Base-by-base conservation (phyloP, 2,797 vertebrate genomes). In the Eptatretus atami region DNA sequence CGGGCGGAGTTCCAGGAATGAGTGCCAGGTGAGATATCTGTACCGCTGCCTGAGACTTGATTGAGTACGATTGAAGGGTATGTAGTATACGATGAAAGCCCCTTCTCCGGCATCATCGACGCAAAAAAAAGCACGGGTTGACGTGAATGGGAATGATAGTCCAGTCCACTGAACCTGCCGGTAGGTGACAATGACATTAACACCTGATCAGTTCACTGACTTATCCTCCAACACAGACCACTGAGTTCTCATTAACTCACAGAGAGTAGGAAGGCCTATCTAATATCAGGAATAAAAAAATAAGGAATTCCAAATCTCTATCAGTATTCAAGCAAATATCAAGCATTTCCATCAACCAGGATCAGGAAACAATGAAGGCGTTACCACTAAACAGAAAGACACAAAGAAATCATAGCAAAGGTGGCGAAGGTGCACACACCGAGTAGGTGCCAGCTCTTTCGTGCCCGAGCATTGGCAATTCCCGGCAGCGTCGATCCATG, bases 21-120 rank as follows among this genome's bases (percentile, higher is more conserved):
- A 95, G 84, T 1, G 86, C 82, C 65, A 95, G 76, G 71, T 95
- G 88, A 2, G 88, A 86, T 69, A 95, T 82, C 75, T 95, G 87
- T 0, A 81, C 84, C 65, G 88, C 83, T 0, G 88, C 88, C 88
- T 69, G 87, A 87, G 0, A 93, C 87, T 73, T 95, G 88, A 71
- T 90, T 90, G 73, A 87, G 66, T 66, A 88, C 2, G n/a, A 93
- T 79, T 79, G 74, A 95, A 92, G 1, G 88, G 86, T 12, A 75
- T 67, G 5, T 84, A 95, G 75, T 86, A 95, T 66, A 76, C 54
- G 15, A 92, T 64, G 13, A 78, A 78, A 1, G 71, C 83, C 82
- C 81, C 86, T 70, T 83, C 78, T 0, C 86, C 83, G 0, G 84
- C 86, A 70, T 52, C 3, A 1, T 68, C 19, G 12, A 67, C 66